phyloP scores from a whole-genome alignment of 2,797 vertebrate genomes.

The Bucorvus abyssinicus region DNA sequence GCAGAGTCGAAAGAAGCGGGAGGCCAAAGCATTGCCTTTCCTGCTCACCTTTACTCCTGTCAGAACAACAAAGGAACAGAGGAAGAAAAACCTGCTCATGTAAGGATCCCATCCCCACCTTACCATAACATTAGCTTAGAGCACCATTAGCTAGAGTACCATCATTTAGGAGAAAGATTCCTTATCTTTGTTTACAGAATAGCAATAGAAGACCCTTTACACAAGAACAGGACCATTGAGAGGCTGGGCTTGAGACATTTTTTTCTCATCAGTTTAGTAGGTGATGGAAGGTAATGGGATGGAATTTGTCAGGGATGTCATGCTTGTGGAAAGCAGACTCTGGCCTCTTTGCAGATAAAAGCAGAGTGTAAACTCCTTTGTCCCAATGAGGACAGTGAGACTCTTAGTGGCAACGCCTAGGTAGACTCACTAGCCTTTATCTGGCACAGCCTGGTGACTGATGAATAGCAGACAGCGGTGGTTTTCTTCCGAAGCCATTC shows the following conservation, averaged over 20 bases:
- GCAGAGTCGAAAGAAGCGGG: neutral
- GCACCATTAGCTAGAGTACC: neutral
- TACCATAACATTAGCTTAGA: neutral
- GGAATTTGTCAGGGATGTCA: neutral
- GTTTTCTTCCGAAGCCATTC: neutral
- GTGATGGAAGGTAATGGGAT: neutral
- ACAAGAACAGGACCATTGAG: neutral
- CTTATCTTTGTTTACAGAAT: slow-evolving; percentile 41
- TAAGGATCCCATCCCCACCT: neutral
- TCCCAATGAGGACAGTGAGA: neutral
- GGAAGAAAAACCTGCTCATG: slow-evolving; percentile 1
- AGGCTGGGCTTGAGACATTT: neutral
- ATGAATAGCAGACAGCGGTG: neutral
- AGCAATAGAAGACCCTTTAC: neutral
- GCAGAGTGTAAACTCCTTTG: neutral
- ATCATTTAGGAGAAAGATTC: neutral
- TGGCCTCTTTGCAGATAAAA: neutral
- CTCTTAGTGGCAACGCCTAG: neutral
- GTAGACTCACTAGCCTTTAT: neutral
- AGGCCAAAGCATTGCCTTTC: neutral
- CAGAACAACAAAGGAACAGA: neutral
- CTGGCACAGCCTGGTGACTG: neutral
- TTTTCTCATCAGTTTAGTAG: neutral
- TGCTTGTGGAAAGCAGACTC: neutral
- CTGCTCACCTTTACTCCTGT: neutral